phyloP scores from a whole-genome alignment of 2,888 invertebrate genomes.

The Venusia cambrica region DNA sequence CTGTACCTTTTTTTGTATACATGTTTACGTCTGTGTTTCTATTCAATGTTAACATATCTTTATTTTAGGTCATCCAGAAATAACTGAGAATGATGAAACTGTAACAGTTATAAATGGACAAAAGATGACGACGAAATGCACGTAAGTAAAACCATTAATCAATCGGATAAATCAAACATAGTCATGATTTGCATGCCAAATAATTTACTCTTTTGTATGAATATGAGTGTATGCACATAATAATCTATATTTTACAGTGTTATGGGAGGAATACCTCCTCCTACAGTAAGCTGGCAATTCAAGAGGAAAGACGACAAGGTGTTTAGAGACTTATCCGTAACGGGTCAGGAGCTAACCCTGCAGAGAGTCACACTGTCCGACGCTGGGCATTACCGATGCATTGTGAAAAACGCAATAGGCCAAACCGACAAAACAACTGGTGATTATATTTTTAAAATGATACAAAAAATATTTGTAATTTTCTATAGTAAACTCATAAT shows the following conservation, averaged over 20 bases:
- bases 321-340: neutral
- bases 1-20: no score
- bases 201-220: no score
- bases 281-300: conserved; percentile 1
- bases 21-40: no score
- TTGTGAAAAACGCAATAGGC: neutral
- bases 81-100: neutral
- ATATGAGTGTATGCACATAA: no score
- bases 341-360: neutral
- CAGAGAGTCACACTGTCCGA: conserved; percentile 1
- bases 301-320: neutral
- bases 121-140: conserved; percentile 2
- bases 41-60: neutral
- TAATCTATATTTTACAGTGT: no score
- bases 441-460: no score
- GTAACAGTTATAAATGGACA: conserved; percentile 2
- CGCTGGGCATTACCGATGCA: conserved; percentile 4
- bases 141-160: conserved; percentile 13
- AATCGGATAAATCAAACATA: no score
- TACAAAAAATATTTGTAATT: no score
- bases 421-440: neutral
- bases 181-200: no score
- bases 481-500: no score
- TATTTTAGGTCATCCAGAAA: conserved; percentile 12
- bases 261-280: neutral